Evolutionary conservation across 2,113 vertebrate genomes (phyloP).

Genomic region (Kobus ellipsiprymnus): DNA sequence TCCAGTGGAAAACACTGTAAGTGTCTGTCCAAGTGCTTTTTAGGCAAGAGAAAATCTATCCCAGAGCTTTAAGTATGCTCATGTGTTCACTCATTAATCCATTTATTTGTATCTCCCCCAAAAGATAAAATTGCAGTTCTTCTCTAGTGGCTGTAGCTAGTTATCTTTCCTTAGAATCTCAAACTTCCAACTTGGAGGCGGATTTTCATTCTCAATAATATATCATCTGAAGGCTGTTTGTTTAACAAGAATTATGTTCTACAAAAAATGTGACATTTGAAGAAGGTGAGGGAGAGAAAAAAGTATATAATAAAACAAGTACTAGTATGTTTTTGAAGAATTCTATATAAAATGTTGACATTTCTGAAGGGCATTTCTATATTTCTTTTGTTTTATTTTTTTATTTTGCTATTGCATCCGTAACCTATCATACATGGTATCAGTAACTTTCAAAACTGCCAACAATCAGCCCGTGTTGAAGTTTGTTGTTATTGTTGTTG

Average conservation of each 20-base stretch:
- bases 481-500: neutral
- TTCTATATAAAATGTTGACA: neutral
- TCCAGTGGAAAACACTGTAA: neutral
- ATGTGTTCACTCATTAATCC: neutral
- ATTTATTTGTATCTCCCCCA: neutral
- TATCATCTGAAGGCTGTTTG: neutral
- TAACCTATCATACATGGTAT: neutral
- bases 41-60: neutral
- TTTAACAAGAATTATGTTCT: neutral
- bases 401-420: neutral
- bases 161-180: neutral
- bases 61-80: neutral
- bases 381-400: neutral
- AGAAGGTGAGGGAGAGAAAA: neutral
- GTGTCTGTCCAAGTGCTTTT: neutral
- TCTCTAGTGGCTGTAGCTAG: neutral
- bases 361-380: neutral
- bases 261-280: neutral
- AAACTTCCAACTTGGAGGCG: neutral
- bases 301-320: neutral
- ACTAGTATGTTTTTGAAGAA: neutral
- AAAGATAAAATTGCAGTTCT: neutral
- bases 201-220: neutral
- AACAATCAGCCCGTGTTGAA: neutral
- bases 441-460: neutral